These are phyloP conservation scores for Seriola dumerili DNA, from an alignment of 2,113 vertebrate species.

Conservation along the genomic window DNA sequence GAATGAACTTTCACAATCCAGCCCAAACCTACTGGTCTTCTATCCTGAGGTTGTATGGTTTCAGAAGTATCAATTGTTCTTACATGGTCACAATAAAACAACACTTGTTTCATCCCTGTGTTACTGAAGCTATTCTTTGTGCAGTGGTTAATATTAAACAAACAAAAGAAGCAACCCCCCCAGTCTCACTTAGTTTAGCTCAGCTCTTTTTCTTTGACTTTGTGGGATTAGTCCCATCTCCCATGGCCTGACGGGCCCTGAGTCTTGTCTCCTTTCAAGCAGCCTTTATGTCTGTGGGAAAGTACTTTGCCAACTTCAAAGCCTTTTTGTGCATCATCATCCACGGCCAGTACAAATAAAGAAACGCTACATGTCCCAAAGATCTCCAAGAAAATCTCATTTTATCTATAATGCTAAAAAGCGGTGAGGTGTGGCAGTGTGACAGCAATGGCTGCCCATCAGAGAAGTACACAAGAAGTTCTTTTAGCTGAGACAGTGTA, in stretches of 20 bases:
- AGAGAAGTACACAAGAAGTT: not conserved
- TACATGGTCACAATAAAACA: not conserved
- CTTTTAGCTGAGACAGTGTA: not conserved
- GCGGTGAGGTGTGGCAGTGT: not conserved
- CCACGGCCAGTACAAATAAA: conserved; percentile 23
- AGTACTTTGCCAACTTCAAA: conserved; percentile 48
- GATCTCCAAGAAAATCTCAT: not conserved
- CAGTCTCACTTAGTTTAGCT: not conserved
- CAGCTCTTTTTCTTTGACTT: conserved; percentile 26
- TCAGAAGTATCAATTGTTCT: not conserved
- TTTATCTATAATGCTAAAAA: not conserved
- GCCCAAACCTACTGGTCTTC: not conserved
- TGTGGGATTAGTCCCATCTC: conserved; percentile 8
- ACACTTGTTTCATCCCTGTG: not conserved
- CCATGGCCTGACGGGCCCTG: not conserved
- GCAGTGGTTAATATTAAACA: not conserved
- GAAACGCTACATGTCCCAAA: conserved; percentile 9
- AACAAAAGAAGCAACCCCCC: not conserved
- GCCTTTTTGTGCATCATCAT: conserved; percentile 19
- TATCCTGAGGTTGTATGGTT: not conserved
- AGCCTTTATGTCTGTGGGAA: conserved; percentile 43
- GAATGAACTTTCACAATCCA: not conserved
- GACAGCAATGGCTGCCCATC: not conserved
- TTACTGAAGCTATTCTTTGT: not conserved
- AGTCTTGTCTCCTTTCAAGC: conserved; percentile 39